Base-by-base conservation (phyloP, 2,113 vertebrate species). In the Aramus guarauna region DNA sequence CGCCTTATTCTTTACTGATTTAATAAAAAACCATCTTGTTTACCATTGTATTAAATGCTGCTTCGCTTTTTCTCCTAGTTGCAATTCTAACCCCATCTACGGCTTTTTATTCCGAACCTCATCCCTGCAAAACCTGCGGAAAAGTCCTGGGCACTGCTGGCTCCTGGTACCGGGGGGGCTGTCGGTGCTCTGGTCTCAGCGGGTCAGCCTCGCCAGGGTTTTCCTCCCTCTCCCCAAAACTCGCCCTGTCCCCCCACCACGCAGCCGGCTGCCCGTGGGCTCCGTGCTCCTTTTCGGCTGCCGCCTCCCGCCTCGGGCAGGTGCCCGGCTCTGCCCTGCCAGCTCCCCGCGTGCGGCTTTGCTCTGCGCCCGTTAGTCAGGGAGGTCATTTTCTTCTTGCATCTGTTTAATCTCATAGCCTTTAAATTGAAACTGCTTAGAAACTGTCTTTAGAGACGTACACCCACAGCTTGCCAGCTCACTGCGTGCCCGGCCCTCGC, bases 121-220 rank as follows among this genome's bases (percentile, higher is more conserved):
- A 37, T 41, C 47, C 39, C 34, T 62, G 48, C 24, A 67, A 91
- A 90, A 29, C 32, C 18, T 50, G 11, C 41, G 50, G 24, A 60
- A 78, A 68, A 50, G 27, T 11, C 36, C 43, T 37, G 19, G 37
- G 32, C 73, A 20, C 4, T 47, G 29, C 34, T 48, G 62, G 58
- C 34, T 45, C 12, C 17, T 91, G 0, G 1, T 43, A 30, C 9
- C 18, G 6, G 17, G 1, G 15, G 24, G 7, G 5, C 23, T 55
- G 36, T 14, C 30, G 39, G 45, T 7, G 18, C 34, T 47, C n/a
- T 50, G 21, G 19, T 30, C 29, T 26, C 18, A 16, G 11, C 2
- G 2, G 43, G 24, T 50, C 52, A 77, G 36, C 69, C 21, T 68
- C 5, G 1, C 32, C 21, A 20, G 66, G 7, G 5, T 36, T 76